phyloP scores from a whole-genome alignment of 2,113 vertebrate species.

The Halcyon malimbica region DNA sequence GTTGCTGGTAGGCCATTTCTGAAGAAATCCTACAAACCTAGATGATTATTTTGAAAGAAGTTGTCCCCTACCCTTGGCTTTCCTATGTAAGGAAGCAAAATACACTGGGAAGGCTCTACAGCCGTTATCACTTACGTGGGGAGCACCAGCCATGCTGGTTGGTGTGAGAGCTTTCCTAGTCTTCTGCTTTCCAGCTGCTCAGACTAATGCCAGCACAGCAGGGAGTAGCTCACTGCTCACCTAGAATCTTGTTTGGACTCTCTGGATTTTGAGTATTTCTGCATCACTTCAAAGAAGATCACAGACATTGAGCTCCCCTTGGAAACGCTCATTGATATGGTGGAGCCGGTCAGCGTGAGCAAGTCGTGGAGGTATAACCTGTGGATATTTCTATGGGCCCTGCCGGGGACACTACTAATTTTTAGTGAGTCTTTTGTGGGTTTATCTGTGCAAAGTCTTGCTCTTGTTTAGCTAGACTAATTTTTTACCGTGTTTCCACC shows the following conservation, averaged over 20 bases:
- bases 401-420: not conserved
- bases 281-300: not conserved
- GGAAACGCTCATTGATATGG: not conserved
- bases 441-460: not conserved
- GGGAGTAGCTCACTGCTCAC: not conserved
- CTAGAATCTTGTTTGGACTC: not conserved
- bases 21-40: not conserved
- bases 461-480: not conserved
- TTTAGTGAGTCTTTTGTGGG: not conserved
- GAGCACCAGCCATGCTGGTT: not conserved
- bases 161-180: not conserved
- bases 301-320: not conserved
- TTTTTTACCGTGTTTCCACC: not conserved
- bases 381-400: not conserved
- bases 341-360: not conserved
- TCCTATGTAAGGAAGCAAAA: not conserved
- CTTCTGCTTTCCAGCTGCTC: not conserved
- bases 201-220: not conserved
- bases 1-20: not conserved
- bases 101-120: not conserved
- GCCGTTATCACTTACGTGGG: not conserved
- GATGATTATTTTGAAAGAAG: not conserved
- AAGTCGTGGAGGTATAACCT: not conserved
- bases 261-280: not conserved
- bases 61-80: not conserved